These are phyloP conservation scores for Dynastes grantii DNA, from an alignment of 2,888 invertebrate species.

Conservation along the genomic window DNA sequence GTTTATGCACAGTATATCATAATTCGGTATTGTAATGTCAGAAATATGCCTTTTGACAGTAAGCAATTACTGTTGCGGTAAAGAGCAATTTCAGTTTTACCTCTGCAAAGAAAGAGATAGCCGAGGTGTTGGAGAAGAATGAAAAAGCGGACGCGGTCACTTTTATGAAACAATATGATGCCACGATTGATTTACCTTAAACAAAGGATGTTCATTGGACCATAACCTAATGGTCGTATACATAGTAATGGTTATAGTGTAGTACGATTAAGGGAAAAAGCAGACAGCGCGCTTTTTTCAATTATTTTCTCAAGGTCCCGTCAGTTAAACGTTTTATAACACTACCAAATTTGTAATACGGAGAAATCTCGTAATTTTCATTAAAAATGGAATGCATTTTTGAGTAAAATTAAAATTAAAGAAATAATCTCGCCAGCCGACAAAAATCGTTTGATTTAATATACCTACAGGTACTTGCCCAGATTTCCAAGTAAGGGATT, in stretches of 20 bases:
- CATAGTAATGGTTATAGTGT: conserved; percentile 23
- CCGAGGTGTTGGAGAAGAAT: conserved; percentile 22
- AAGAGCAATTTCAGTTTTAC: conserved; percentile 53
- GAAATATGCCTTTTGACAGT: conserved; percentile 52
- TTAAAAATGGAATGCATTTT: not conserved
- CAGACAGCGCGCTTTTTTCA: conserved; percentile 6
- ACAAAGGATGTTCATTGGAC: conserved; percentile 56
- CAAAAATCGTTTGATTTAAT: too few relatives aligned
- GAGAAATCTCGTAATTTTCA: not conserved
- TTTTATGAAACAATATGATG: conserved; percentile 56
- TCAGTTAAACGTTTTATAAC: conserved; percentile 13
- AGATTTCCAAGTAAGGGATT: too few relatives aligned
- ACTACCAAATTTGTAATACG: not conserved
- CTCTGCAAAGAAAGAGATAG: conserved; percentile 27
- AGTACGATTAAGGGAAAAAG: conserved; percentile 27
- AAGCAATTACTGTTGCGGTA: conserved; percentile 54
- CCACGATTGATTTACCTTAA: conserved; percentile 57
- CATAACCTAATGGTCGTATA: conserved; percentile 45
- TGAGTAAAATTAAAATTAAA: too few relatives aligned
- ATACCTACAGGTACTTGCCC: too few relatives aligned
- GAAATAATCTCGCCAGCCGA: too few relatives aligned
- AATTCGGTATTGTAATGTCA: conserved; percentile 53
- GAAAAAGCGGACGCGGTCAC: conserved; percentile 47
- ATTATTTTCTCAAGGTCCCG: conserved; percentile 14
- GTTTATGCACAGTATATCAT: conserved; percentile 51